Base-by-base conservation (phyloP, 2,888 invertebrate species). In the Bruchidius siliquastri region DNA sequence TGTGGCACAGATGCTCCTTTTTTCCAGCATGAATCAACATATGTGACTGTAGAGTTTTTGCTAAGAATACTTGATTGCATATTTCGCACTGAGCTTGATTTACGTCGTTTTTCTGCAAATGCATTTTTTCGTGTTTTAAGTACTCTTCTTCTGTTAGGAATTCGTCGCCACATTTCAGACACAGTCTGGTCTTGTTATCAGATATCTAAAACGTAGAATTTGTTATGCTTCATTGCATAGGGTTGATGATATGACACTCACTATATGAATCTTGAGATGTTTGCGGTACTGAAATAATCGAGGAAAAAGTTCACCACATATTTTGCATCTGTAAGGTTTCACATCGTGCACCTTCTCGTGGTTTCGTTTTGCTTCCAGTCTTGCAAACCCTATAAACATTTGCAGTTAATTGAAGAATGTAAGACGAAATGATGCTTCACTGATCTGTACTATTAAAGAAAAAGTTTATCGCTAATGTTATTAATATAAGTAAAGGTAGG, bases 1-100 rank as follows among this genome's bases (percentile, higher is more conserved):
- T 76, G 32, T 75, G 78, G 69, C 82, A 82, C 21, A 81, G 72
- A 73, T 79, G 81, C 21, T 75, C 74, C 69, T 77, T 81, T 70
- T 79, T 80, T 2, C 79, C 81, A 0, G 69, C 32, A 73, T 82
- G 82, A n/a, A 76, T 78, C 21, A 78, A 69, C 75, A 77, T 73
- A 68, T 81, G 81, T 0, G 76, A 76, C 70, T 78, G 78, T 6
- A 80, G 72, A n/a, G 76, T 73, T 70, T 79, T 79, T 0, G 79
- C 76, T 20, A 73, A 72, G 69, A 78, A 77, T 21, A 73, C 73
- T 66, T 78, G 77, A 20, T 73, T 49, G 49, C 78, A 78, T 32
- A 78, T 69, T 22, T 71, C 49, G 73, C 78, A 78, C 30, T 71
- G 67, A 13, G 18, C 49, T 49, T 49, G 49, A 18, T 18, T 49